Conservation (phyloP, 2,797 vertebrate species). For the Anguilla anguilla region DNA sequence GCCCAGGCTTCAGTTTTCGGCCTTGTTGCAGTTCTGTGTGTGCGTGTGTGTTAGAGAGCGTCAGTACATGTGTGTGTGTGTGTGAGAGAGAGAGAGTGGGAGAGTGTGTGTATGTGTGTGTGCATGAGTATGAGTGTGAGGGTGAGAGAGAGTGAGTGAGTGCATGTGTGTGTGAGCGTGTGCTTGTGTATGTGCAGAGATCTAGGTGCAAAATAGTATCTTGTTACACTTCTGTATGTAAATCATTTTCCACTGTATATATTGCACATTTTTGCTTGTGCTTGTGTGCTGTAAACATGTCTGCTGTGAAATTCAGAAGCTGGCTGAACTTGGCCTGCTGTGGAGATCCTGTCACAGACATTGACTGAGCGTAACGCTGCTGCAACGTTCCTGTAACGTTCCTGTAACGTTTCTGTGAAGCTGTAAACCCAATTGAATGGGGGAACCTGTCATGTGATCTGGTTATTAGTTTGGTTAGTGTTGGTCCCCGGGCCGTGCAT, state of each 20-base stretch:
- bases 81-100: no score
- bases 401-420: neutral
- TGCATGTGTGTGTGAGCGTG: no score
- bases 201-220: no score
- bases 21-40: neutral
- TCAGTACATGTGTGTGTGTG: neutral
- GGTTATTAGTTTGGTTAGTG: neutral
- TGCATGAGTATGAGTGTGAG: neutral
- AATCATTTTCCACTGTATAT: no score
- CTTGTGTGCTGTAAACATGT: no score
- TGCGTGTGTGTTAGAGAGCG: neutral
- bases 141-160: neutral
- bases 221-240: no score
- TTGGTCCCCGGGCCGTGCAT: neutral
- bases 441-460: neutral
- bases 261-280: no score
- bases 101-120: neutral
- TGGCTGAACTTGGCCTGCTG: neutral
- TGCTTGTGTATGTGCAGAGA: neutral
- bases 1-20: slow-evolving; percentile 2
- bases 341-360: neutral
- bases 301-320: neutral
- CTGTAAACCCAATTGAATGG: neutral
- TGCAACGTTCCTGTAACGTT: no score
- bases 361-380: neutral